Base-by-base conservation (phyloP, 2,113 vertebrate genomes). In the Melanotaenia duboulayi region DNA sequence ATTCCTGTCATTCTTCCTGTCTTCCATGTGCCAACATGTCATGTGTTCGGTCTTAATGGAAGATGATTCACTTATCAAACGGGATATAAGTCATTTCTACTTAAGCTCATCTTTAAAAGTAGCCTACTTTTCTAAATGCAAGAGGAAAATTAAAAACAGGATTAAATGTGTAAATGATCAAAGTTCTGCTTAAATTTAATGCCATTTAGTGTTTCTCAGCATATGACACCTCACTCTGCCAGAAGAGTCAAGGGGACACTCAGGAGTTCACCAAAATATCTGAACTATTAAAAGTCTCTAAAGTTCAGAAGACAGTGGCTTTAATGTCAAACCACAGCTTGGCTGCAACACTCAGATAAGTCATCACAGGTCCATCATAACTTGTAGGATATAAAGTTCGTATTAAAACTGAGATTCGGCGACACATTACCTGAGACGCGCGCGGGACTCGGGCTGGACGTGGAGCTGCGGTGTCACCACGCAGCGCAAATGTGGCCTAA, bases 1-100 rank as follows among this genome's bases (percentile, higher is more conserved):
- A 88, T 76, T 80, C 71, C 25, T 88, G 20, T 79, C 72, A 90
- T 89, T 83, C 82, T 73, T 54, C 19, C 17, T 54, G 17, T 4
- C 62, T 46, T 35, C 57, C 4, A 2, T 9, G 0, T 2, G 46
- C 17, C 20, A 40, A 51, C 9, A 11, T 48, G 40, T 17, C 14
- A 42, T 6, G 23, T 37, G 6, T 25, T 4, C 4, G 42, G 55
- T 42, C 46, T 13, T 16, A 24, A 16, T 4, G 40, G 17, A 19
- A 28, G 20, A n/a, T n/a, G 49, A 17, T 52, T 46, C 11, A 0
- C 25, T 64, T 4, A 9, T 20, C 35, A 12, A 11, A 13, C 40
- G 7, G 40, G 23, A 28, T 20, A 28, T 35, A 35, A 32, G 25
- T 28, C 7, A 24, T 6, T 6, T 23, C 7, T 35, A 6, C 4